Evolutionary conservation across 53 echinoderm and acorn worm genomes (phyloP).

Genomic region (Paelopatides confundens): DNA sequence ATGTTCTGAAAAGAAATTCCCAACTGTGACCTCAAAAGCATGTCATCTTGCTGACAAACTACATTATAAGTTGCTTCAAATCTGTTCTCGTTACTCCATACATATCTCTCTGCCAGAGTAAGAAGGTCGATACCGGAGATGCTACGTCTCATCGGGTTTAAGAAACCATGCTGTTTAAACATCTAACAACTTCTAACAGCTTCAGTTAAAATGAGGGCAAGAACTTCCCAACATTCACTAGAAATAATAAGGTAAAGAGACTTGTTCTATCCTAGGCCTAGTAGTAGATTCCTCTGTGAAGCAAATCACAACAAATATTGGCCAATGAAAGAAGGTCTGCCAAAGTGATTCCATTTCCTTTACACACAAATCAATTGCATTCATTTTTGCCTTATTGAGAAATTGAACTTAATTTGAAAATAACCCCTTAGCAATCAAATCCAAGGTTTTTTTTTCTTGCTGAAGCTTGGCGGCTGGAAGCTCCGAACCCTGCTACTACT

Average conservation of each 20-base stretch:
- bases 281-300: not conserved
- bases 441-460: constrained; percentile 3
- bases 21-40: too few relatives aligned
- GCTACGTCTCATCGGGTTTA: not conserved
- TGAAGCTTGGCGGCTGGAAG: not conserved
- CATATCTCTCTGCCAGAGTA: too few relatives aligned
- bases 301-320: not conserved
- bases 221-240: not conserved
- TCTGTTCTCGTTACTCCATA: too few relatives aligned
- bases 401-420: constrained; percentile 43
- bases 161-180: not conserved
- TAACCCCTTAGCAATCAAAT: constrained; percentile 39
- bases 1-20: too few relatives aligned
- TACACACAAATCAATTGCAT: constrained; percentile 50
- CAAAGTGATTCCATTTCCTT: not conserved
- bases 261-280: not conserved
- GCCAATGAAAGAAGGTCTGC: not conserved
- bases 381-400: constrained; percentile 42
- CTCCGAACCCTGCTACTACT: not conserved
- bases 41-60: too few relatives aligned
- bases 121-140: not conserved
- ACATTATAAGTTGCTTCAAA: too few relatives aligned
- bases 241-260: not conserved
- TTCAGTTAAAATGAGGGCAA: not conserved
- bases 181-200: not conserved